phyloP scores from a whole-genome alignment of 2,113 vertebrate genomes.

The Ciconia maguari region DNA sequence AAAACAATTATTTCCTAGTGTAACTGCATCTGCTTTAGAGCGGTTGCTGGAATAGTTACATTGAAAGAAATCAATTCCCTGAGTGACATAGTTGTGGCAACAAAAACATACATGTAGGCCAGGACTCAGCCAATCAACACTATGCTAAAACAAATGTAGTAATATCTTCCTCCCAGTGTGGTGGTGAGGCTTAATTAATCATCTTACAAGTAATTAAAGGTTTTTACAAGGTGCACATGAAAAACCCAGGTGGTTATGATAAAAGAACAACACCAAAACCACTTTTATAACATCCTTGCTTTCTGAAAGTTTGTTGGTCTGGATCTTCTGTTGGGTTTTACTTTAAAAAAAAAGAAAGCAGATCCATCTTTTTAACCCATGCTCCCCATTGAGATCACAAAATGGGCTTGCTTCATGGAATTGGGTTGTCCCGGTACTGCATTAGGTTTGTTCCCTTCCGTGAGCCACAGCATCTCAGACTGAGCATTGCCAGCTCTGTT shows the following conservation, averaged over 20 bases:
- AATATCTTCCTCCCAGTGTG: not conserved
- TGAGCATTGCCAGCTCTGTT: not conserved
- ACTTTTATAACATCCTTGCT: not conserved
- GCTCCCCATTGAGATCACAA: not conserved
- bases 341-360: not conserved
- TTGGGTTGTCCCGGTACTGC: not conserved
- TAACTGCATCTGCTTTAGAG: not conserved
- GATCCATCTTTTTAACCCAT: not conserved
- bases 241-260: not conserved
- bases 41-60: slow-evolving; percentile 7
- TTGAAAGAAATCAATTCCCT: not conserved
- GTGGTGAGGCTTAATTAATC: slow-evolving; percentile 35
- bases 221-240: not conserved
- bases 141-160: not conserved
- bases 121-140: not conserved
- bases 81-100: slow-evolving; percentile 18
- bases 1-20: not conserved
- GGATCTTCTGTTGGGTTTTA: not conserved
- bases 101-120: not conserved
- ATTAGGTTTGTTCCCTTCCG: not conserved
- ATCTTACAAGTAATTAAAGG: slow-evolving; percentile 12
- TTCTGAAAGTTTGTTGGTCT: not conserved
- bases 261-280: slow-evolving; percentile 4
- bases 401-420: not conserved
- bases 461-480: not conserved